phyloP scores from a whole-genome alignment of 2,113 vertebrate species.

The Planiliza haematocheilus region DNA sequence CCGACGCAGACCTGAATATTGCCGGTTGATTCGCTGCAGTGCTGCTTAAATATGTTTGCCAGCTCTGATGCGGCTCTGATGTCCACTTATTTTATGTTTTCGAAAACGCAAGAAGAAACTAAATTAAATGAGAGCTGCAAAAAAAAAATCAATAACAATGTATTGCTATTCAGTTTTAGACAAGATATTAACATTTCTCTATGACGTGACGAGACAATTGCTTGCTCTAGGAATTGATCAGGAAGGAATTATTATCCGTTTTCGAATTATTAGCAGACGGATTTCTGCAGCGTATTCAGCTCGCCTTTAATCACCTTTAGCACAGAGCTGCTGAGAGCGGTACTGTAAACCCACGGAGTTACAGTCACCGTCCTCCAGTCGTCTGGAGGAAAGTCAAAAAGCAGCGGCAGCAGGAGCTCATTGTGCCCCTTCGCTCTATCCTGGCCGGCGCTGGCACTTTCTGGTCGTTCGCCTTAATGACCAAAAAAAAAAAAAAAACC shows the following conservation, averaged over 20 bases:
- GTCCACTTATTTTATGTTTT: slow-evolving; percentile 19
- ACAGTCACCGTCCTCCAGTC: slow-evolving; percentile 24
- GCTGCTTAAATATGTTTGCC: slow-evolving; percentile 26
- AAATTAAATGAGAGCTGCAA: background rate
- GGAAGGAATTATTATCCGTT: slow-evolving; percentile 21
- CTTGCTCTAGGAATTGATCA: slow-evolving; percentile 13
- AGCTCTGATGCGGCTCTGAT: slow-evolving; percentile 2
- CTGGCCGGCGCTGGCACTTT: too few relatives aligned
- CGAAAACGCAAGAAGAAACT: background rate
- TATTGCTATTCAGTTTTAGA: background rate
- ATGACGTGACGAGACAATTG: background rate
- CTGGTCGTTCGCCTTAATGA: slow-evolving; percentile 27
- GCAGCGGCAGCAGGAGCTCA: too few relatives aligned
- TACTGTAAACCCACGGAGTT: slow-evolving; percentile 16
- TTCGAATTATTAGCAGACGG: too few relatives aligned
- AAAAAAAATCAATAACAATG: background rate
- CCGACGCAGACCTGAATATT: slow-evolving; percentile 42
- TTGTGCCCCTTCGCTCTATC: too few relatives aligned
- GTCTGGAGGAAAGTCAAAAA: slow-evolving; percentile 35
- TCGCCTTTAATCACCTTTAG: slow-evolving; percentile 27
- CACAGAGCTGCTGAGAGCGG: slow-evolving; percentile 4
- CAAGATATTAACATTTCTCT: slow-evolving; percentile 2
- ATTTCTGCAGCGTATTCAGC: too few relatives aligned
- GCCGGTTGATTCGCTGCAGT: slow-evolving; percentile 31
- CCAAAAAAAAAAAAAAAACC: slow-evolving; percentile 44